phyloP scores from a whole-genome alignment of 1,140 invertebrate species.

The Pollicipes pollicipes region DNA sequence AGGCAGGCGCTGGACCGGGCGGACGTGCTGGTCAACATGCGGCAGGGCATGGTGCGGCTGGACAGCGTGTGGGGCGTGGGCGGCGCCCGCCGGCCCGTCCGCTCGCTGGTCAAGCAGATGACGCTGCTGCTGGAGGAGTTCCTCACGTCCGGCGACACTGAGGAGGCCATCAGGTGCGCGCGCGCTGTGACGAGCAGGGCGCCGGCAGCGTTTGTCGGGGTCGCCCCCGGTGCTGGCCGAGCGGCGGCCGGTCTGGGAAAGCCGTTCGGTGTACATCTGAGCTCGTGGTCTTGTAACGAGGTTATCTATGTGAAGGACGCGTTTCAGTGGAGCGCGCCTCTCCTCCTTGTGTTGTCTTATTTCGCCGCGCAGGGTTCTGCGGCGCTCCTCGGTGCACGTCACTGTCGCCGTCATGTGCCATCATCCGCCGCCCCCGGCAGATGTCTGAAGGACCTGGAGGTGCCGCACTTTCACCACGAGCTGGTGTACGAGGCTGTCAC shows the following conservation, averaged over 20 bases:
- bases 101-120: constrained; percentile 71
- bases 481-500: constrained; percentile 55
- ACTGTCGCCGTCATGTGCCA: neutral
- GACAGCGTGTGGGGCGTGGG: constrained; percentile 86
- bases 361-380: too few relatives aligned
- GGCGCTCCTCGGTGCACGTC: too few relatives aligned
- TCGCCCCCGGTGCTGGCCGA: too few relatives aligned
- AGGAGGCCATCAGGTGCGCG: constrained; percentile 37
- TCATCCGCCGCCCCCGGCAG: too few relatives aligned
- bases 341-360: too few relatives aligned
- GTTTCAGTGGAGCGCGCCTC: too few relatives aligned
- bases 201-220: too few relatives aligned
- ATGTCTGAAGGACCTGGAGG: constrained; percentile 57
- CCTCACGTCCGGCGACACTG: constrained; percentile 58
- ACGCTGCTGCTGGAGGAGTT: constrained; percentile 68
- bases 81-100: constrained; percentile 68
- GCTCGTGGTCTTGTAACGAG: too few relatives aligned
- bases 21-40: constrained; percentile 61
- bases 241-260: too few relatives aligned
- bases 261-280: too few relatives aligned
- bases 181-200: too few relatives aligned
- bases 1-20: constrained; percentile 50
- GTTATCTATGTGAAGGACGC: too few relatives aligned
- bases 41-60: constrained; percentile 65
- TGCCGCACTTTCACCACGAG: constrained; percentile 89